Evolutionary conservation across 2,888 invertebrate genomes (phyloP).

Genomic region (Drosophila kanekoi): DNA sequence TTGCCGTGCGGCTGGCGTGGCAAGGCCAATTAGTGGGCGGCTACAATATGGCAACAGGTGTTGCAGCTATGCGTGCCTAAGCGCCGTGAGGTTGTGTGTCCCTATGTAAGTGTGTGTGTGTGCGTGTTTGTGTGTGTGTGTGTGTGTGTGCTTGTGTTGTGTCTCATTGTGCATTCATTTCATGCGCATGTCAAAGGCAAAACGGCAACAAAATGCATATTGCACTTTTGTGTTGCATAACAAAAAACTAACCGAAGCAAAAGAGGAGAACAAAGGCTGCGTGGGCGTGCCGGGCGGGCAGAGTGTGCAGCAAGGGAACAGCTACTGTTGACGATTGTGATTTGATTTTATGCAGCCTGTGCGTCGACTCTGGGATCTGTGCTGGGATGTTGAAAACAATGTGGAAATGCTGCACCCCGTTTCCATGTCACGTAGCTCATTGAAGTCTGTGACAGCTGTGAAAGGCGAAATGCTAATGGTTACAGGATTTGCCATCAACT

Average conservation of each 20-base stretch:
- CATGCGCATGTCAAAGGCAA: slow-evolving; percentile 58
- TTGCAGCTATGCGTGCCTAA: slow-evolving; percentile 18
- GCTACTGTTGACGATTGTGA: slow-evolving; percentile 54
- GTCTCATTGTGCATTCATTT: slow-evolving; percentile 72
- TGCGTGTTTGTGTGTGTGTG: too few species aligned
- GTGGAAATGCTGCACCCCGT: slow-evolving; percentile 33
- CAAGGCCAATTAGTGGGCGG: slow-evolving; percentile 60
- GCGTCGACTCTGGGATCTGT: background rate
- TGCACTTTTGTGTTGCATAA: slow-evolving; percentile 59
- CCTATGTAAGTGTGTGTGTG: slow-evolving; percentile 2
- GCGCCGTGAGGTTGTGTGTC: background rate
- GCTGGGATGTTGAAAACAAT: slow-evolving; percentile 19
- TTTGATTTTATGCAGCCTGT: slow-evolving; percentile 54
- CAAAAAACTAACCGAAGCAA: slow-evolving; percentile 39
- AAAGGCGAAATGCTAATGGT: slow-evolving; percentile 53
- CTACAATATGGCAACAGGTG: slow-evolving; percentile 62
- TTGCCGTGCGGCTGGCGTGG: slow-evolving; percentile 37
- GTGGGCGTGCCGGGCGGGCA: too few species aligned
- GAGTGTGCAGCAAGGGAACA: background rate
- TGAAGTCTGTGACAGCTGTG: slow-evolving; percentile 51
- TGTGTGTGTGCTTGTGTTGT: slow-evolving; percentile 18
- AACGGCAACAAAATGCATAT: slow-evolving; percentile 60
- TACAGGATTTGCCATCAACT: slow-evolving; percentile 40
- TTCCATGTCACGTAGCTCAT: slow-evolving; percentile 65
- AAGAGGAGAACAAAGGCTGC: background rate